Conservation (phyloP, 2,888 invertebrate species). For the Aphrophora alni region DNA sequence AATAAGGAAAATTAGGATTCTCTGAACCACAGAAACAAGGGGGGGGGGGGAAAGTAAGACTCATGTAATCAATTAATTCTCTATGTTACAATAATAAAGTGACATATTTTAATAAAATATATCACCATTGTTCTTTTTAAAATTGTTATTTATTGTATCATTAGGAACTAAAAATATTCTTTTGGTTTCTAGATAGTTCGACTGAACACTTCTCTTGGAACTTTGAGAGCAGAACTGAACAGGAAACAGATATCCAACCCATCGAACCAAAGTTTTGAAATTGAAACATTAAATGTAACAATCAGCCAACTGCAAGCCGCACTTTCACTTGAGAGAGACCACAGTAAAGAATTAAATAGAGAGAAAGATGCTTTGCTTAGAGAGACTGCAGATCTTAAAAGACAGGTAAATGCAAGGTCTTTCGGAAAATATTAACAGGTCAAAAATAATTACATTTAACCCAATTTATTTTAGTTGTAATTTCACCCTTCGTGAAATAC, state of each 20-base stretch:
- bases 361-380: slow-evolving; percentile 67
- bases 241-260: background rate
- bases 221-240: slow-evolving; percentile 26
- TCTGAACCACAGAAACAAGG: too few species aligned
- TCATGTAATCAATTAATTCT: too few species aligned
- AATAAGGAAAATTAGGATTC: too few species aligned
- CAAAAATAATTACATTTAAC: too few species aligned
- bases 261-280: slow-evolving; percentile 17
- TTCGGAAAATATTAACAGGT: background rate
- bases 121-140: too few species aligned
- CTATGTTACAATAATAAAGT: too few species aligned
- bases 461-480: too few species aligned
- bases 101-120: too few species aligned
- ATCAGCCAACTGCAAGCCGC: slow-evolving; percentile 48
- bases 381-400: slow-evolving; percentile 72
- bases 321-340: slow-evolving; percentile 55
- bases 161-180: too few species aligned
- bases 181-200: slow-evolving; percentile 27
- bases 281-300: slow-evolving; percentile 43
- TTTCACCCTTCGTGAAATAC: too few species aligned
- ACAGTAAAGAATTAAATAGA: slow-evolving; percentile 62
- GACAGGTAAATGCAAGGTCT: slow-evolving; percentile 66
- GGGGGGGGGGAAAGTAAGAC: too few species aligned
- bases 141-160: too few species aligned
- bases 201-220: slow-evolving; percentile 27